Conservation (phyloP, 2,888 invertebrate genomes). For the Kryphioiulus occultus region DNA sequence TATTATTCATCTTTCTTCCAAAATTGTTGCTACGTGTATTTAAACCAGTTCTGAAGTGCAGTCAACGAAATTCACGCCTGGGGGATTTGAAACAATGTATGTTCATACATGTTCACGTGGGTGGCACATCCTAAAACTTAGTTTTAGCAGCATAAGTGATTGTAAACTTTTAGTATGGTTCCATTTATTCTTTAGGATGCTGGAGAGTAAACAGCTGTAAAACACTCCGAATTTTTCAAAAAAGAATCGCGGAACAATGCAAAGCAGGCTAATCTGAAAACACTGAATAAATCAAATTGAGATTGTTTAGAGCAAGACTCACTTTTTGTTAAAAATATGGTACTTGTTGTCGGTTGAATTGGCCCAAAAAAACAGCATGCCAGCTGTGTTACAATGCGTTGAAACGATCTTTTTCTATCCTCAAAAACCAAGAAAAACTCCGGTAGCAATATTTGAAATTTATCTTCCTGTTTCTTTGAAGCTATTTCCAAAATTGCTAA, state of each 20-base stretch:
- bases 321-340: neutral
- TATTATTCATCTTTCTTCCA: neutral
- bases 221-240: too few species aligned
- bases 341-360: neutral
- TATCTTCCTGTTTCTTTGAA: neutral
- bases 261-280: neutral
- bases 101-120: neutral
- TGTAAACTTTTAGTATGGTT: too few species aligned
- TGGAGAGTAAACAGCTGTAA: too few species aligned
- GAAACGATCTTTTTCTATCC: neutral
- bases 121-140: neutral
- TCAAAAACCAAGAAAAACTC: neutral
- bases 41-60: neutral
- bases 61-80: neutral
- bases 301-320: too few species aligned
- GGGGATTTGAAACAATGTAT: neutral
- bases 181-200: too few species aligned
- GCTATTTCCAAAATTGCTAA: neutral
- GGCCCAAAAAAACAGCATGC: slow-evolving; percentile 21
- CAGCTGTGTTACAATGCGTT: neutral
- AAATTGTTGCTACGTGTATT: neutral
- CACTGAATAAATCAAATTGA: neutral
- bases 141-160: too few species aligned
- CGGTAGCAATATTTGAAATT: slow-evolving; percentile 9
- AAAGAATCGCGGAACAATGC: too few species aligned